Evolutionary conservation across 2,888 invertebrate genomes (phyloP), one percentile per base, ranked within the genome.

Genomic region (Pheosia gnoma): DNA sequence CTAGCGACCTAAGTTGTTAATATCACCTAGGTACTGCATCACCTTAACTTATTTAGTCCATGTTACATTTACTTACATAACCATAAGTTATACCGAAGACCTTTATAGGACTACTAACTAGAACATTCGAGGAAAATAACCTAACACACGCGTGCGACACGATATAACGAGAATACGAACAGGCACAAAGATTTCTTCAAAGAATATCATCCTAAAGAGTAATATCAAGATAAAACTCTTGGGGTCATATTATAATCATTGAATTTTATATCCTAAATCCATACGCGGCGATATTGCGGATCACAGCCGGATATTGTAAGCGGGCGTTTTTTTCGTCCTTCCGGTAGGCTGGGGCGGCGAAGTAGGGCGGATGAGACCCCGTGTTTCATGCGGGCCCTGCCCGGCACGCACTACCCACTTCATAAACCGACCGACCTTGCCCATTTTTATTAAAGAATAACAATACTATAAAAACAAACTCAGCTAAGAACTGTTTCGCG

Each of bases 201-300:
- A 37, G 53, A 53, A 37, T 53, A 38, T 53, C 13, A 53, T 53
- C 53, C 61, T n/a, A 47, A 11, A 7, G n/a, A 13, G 41, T 65
- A 57, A 63, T 66, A 39, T 60, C 51, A 62, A 61, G 55, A 60
- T 57, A 63, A 56, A 71, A 59, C 59, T 59, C 51, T 64, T 65
- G 66, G 57, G 65, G 56, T 62, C 58, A 61, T 70, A 70, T 75
- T 73, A 74, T 83, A 81, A 84, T 84, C 82, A 83, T 86, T 83
- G 79, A 80, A 83, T 84, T 86, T 86, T 83, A 86, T 83, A 77
- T 78, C 75, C 81, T 78, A 77, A 84, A 87, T 81, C 82, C 81
- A 85, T 81, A 80, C 75, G 76, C 72, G 71, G 77, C 74, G 66
- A 82, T 85, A 83, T 84, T 83, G 79, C 80, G 83, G 81, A 81